phyloP scores from a whole-genome alignment of 2,113 vertebrate species.

The Butastur rufipennis region DNA sequence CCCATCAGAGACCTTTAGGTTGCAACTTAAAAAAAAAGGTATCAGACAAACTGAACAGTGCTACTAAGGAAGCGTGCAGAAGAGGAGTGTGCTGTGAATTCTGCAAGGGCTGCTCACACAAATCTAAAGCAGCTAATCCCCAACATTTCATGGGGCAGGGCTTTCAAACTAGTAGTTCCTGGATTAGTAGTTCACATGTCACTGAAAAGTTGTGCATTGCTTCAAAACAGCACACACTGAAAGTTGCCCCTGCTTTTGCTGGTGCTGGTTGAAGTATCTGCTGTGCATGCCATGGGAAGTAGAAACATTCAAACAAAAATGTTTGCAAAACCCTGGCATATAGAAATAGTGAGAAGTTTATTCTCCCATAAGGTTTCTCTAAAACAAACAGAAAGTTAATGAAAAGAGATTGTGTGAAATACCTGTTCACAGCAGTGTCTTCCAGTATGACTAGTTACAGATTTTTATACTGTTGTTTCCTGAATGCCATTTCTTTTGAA shows the following conservation, averaged over 20 bases:
- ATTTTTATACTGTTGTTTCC: neutral
- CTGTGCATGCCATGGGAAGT: neutral
- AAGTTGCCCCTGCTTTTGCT: neutral
- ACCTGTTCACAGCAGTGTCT: neutral
- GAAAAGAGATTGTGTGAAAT: neutral
- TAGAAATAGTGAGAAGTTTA: neutral
- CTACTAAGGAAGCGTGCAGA: fast-evolving
- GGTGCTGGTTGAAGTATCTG: neutral
- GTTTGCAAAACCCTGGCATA: neutral
- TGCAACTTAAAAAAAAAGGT: neutral
- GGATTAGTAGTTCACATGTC: neutral
- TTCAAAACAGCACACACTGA: neutral
- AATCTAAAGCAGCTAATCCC: neutral
- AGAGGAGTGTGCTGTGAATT: neutral
- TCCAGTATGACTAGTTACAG: neutral
- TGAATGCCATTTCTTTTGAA: neutral
- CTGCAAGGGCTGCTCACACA: neutral
- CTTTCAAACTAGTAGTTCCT: neutral
- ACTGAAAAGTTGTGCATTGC: neutral
- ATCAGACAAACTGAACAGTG: neutral
- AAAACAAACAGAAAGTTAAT: neutral
- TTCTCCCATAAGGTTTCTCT: neutral
- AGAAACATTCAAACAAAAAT: neutral
- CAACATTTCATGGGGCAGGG: neutral
- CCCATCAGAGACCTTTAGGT: neutral